phyloP scores from a whole-genome alignment of 2,888 invertebrate species.

The Oligia latruncula region DNA sequence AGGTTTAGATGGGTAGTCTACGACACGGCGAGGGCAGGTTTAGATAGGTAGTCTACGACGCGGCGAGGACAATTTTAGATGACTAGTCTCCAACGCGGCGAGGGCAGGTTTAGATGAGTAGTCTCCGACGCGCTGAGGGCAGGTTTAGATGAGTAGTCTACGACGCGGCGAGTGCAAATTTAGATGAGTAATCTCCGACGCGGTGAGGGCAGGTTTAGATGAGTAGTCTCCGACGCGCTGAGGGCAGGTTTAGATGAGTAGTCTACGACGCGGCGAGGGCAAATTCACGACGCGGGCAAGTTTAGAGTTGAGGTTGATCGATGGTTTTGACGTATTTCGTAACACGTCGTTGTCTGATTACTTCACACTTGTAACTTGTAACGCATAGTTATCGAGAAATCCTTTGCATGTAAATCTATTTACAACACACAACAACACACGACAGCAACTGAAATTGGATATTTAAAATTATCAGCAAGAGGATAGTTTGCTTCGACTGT shows the following conservation, averaged over 20 bases:
- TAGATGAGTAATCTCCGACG: no score
- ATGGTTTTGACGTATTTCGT: background rate
- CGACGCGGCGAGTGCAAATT: no score
- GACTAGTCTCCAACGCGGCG: no score
- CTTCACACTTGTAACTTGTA: background rate
- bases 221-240: background rate
- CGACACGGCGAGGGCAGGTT: no score
- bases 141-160: background rate
- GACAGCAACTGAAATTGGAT: background rate
- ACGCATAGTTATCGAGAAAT: background rate
- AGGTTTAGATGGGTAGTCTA: background rate
- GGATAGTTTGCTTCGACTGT: background rate
- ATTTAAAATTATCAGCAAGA: background rate
- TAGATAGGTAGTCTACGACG: background rate
- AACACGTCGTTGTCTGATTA: background rate
- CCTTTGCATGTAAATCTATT: background rate
- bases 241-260: background rate
- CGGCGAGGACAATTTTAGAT: background rate
- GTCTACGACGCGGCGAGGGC: background rate
- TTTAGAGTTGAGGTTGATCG: background rate
- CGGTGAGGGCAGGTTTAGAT: background rate
- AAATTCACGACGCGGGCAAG: background rate
- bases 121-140: background rate
- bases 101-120: background rate
- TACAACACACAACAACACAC: background rate